Evolutionary conservation across 2,888 invertebrate genomes (phyloP), one percentile per base, ranked within the genome.

Genomic region (Campoplex nolae): DNA sequence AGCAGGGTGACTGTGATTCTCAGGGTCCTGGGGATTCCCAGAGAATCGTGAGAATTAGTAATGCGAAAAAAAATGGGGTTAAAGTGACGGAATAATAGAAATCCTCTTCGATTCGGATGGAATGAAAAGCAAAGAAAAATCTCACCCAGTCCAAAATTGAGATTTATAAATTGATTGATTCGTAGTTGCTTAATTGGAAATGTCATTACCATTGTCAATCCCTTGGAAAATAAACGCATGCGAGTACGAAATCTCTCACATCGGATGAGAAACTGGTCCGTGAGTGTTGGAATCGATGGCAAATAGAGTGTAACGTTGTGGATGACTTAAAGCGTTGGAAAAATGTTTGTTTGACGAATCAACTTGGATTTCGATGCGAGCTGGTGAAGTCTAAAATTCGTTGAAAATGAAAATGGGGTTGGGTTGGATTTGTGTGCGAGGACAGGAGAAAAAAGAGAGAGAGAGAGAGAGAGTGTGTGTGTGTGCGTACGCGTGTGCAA

Each of bases 271-370:
- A 32, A 18, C 32, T 18, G 16, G 32, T 51, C 28, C 2, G 18
- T 6, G 32, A 51, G 32, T 32, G n/a, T 32, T 18, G 32, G 32
- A 71, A 51, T 71, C 48, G 71, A 71, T 71, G 48, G 71, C 9
- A n/a, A 71, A 51, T 51, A 48, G 71, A 18, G 71, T 28, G 51
- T 18, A 48, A 51, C 48, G 28, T 71, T 51, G 48, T 48, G 32
- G 32, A 48, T 32, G 48, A 51, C 48, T 32, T 48, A 18, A 4
- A 48, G 71, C 32, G 18, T 32, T 16, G 18, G 18, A 35, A 62
- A 62, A 38, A 75, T 76, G 35, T 28, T 62, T 71, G 18, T 76
- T 23, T 71, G 48, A 76, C n/a, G 58, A 58, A 83, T 76, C 58
- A 70, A 48, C 28, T 62, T 62, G 35, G 38, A 48, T 70, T 71